These are phyloP conservation scores for Trimorus sp. DNA, from an alignment of 2,888 invertebrate species.

Conservation along the genomic window DNA sequence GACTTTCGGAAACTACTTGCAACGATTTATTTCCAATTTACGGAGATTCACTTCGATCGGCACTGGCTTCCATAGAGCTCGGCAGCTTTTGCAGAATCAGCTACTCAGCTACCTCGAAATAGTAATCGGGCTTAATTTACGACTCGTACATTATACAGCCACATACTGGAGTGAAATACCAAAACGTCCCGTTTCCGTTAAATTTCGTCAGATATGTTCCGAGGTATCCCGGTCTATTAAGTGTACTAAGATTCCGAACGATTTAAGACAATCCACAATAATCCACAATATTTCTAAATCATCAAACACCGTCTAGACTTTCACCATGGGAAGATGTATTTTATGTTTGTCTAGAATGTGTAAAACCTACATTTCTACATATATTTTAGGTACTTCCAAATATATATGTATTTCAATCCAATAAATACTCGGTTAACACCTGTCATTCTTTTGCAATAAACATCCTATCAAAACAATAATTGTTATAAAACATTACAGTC, in stretches of 20 bases:
- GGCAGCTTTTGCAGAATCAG: conserved; percentile 69
- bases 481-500: no score
- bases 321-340: no score
- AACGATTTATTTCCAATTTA: conserved; percentile 70
- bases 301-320: no score
- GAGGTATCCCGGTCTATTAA: conserved; percentile 7
- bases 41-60: conserved; percentile 68
- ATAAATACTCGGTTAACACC: no score
- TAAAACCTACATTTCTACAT: no score
- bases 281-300: no score
- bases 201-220: conserved; percentile 19
- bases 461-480: no score
- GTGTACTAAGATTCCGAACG: neutral
- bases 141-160: conserved; percentile 49
- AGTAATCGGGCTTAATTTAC: conserved; percentile 69
- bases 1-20: conserved; percentile 65
- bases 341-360: no score
- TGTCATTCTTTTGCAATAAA: no score
- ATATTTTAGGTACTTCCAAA: no score
- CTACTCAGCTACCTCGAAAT: conserved; percentile 57
- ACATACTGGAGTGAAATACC: conserved; percentile 36
- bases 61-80: conserved; percentile 56
- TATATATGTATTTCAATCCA: no score
- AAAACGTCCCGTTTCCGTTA: conserved; percentile 18
- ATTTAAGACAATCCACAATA: neutral